A percentile compares a stretch with the other conserved stretches of the same genome.
Evolutionary conservation across 1,140 invertebrate genomes (phyloP).

Genomic region (Agraylea sexmaculata): DNA sequence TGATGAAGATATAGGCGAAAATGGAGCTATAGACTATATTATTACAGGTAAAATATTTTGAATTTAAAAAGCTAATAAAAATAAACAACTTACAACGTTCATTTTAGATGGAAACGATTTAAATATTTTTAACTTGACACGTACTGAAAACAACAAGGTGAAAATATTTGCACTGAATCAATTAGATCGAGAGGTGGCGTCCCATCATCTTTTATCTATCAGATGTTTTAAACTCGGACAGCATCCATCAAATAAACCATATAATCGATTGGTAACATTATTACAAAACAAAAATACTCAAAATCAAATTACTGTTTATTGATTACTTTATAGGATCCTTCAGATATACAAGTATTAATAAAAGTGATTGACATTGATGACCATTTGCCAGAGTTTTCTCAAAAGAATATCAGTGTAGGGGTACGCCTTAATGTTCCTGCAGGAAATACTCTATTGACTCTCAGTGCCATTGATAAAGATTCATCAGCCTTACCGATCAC

Average conservation of each 20-base stretch:
- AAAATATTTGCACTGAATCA: slow-evolving; percentile 46
- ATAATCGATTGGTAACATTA: slow-evolving; percentile 42
- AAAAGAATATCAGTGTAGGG: slow-evolving; percentile 55
- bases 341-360: slow-evolving; percentile 54
- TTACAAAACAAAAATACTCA: not conserved
- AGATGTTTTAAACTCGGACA: slow-evolving; percentile 55
- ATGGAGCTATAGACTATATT: slow-evolving; percentile 61
- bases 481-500: slow-evolving; percentile 49
- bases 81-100: slow-evolving; percentile 6
- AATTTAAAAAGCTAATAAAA: slow-evolving; percentile 4
- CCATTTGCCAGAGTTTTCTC: slow-evolving; percentile 55
- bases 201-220: slow-evolving; percentile 50
- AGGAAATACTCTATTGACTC: slow-evolving; percentile 53
- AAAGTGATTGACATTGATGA: slow-evolving; percentile 62
- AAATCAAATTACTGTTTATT: not conserved
- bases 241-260: slow-evolving; percentile 38
- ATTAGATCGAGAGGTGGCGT: slow-evolving; percentile 53
- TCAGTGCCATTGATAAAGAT: slow-evolving; percentile 57
- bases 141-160: slow-evolving; percentile 52
- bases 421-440: slow-evolving; percentile 64
- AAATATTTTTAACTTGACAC: slow-evolving; percentile 48
- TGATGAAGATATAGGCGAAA: slow-evolving; percentile 64
- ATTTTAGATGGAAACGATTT: slow-evolving; percentile 56
- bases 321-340: slow-evolving; percentile 43
- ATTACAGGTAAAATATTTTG: slow-evolving; percentile 44